Evolutionary conservation across 2,888 invertebrate genomes (phyloP), one percentile per base, ranked within the genome.

Genomic region (Blastobasis lacticolella): DNA sequence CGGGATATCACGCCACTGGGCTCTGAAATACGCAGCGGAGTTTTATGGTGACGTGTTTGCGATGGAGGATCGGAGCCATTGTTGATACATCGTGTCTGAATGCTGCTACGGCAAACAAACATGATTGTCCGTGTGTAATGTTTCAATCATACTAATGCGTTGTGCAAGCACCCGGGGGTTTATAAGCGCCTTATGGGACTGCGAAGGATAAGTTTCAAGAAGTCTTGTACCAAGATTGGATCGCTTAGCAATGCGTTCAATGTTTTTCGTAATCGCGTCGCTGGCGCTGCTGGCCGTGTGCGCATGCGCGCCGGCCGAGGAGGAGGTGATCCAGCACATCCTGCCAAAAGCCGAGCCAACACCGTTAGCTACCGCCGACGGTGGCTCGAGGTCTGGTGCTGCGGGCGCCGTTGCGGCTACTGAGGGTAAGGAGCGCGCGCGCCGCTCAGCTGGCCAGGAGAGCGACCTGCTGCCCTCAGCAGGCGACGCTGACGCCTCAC

Each of bases 351-450:
- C 57, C 62, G 81, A 70, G 62, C 72, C 61, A 84, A 88, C 72
- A 87, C 88, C 75, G 69, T 86, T 78, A 85, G 81, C 64, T 87
- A 87, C 71, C 72, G 81, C 69, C 77, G 78, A 67, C 75, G 74
- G 70, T 69, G 78, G 54, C 81, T 78, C 64, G 78, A 76, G 38
- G 45, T 86, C 80, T 83, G 85, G 81, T 85, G 86, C 73, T 86
- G 79, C 60, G 86, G 87, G 0, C 72, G 72, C 63, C 73, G 78
- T 40, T 78, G 75, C 62, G 78, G 81, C 73, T 78, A 78, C 73
- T 78, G 68, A 75, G 83, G 70, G 79, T 2, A 60, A 57, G 0
- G 60, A 54, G 36, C 59, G 83, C 41, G 66, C 50, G 43, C 81
- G 84, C 1, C 78, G 88, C 42, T 80, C 75, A 7, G 46, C 78